Percentiles rank a stretch among this genome's conserved stretches.
phyloP scores from a whole-genome alignment of 2,888 invertebrate species.

The Strigamia maritima region DNA sequence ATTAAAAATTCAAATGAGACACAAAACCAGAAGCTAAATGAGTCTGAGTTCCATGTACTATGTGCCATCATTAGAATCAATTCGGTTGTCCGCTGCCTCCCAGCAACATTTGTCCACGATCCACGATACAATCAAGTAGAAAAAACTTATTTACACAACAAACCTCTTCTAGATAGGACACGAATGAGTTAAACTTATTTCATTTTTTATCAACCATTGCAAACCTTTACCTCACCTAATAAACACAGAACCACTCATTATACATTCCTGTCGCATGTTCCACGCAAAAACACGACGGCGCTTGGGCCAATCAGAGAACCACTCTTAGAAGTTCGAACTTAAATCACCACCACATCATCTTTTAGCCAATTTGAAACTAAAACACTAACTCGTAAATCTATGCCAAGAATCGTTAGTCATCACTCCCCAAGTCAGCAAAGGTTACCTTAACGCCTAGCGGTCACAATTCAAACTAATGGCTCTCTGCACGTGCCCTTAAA shows the following conservation, averaged over 20 bases:
- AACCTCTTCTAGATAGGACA: not conserved
- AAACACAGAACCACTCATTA: not conserved
- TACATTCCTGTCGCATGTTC: not conserved
- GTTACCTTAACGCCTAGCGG: not conserved
- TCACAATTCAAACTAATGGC: not conserved
- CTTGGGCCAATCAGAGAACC: not conserved
- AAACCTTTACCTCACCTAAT: not conserved
- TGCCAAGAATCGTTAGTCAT: not conserved
- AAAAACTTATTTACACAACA: slow-evolving; percentile 5
- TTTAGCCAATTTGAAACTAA: not conserved
- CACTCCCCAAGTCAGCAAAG: not conserved
- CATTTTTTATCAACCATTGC: not conserved
- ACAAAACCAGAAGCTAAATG: slow-evolving; percentile 9
- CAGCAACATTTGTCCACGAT: not conserved
- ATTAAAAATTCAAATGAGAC: slow-evolving; percentile 10
- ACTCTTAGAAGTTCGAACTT: not conserved
- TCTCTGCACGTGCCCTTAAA: not conserved
- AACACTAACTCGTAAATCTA: not conserved
- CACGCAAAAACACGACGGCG: not conserved
- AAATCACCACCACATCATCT: not conserved
- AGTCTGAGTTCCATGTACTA: not conserved
- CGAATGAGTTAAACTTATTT: not conserved
- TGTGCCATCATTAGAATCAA: not conserved
- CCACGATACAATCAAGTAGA: not conserved
- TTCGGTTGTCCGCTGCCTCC: not conserved